Evolutionary conservation across 35 echinoderm and acorn worm species (phyloP), one percentile per base, ranked within the genome.

Genomic region (Ptychodera flava): DNA sequence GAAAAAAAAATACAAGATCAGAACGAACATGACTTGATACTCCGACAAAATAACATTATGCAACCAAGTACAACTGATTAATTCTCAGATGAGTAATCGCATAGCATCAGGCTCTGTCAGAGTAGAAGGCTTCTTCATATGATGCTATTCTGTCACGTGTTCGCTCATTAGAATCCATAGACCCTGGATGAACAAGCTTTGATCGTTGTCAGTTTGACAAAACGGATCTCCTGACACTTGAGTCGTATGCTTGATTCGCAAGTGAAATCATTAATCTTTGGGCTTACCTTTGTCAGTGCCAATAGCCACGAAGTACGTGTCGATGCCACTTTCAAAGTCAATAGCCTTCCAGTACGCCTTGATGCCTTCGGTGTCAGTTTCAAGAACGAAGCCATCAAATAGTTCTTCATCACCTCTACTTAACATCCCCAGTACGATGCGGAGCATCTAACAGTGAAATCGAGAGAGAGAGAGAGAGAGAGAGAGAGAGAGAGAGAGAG

Each of bases 261-360:
- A 80, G 78, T 29, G 28, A 80, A 35, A 86, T 31, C 16, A 0
- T 31, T 31, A 22, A 30, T 86, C 6, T 64, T 64, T 64, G 6
- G n/a, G n/a, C 29, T 86, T 79, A 90, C 89, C 77, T 86, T 77
- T 83, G 78, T 85, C 30, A 30, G 89, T 86, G 30, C 83, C 89
- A 29, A 90, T 37, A 1, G 83, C 78, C 10, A 86, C 84, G 78
- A 33, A 85, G 78, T 90, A 90, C 36, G 35, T 29, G 31, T 79
- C 78, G 31, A 90, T 81, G 27, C 84, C 89, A 81, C 89, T 90
- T 28, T 90, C 82, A 77, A 35, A 53, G 84, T 90, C 89, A 1
- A 33, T 33, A 30, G 83, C 89, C n/a, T 37, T 77, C 89, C 89
- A 90, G 28, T 82, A 85, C 12, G 89, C 89, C 78, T 85, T 27